Percentiles rank a stretch among this genome's conserved stretches.
Conservation (phyloP, 1,140 invertebrate genomes). For the Megalonaias nervosa region DNA sequence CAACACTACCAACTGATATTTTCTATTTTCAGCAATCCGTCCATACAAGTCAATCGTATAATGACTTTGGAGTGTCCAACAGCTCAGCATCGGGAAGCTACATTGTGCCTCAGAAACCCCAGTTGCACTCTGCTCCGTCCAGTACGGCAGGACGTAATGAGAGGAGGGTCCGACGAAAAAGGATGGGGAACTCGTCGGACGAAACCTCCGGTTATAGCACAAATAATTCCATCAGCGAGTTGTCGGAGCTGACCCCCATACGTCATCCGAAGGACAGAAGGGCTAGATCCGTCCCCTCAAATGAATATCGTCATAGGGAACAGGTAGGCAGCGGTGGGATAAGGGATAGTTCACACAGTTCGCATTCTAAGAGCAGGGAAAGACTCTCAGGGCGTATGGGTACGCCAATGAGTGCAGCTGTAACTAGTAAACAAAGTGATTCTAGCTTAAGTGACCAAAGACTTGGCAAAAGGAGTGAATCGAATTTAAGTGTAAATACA, state of each 20-base stretch:
- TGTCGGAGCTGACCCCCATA: constrained; percentile 20
- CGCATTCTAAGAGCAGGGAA: neutral
- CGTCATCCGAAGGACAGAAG: neutral
- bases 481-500: constrained; percentile 20
- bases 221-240: constrained; percentile 23
- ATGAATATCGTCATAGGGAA: neutral
- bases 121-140: constrained; percentile 2
- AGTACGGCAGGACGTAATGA: constrained; percentile 5
- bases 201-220: constrained; percentile 8
- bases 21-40: constrained; percentile 27
- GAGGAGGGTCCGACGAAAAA: neutral
- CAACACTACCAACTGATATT: neutral
- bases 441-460: neutral
- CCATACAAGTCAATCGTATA: constrained; percentile 20
- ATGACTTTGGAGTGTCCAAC: constrained; percentile 13
- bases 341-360: neutral
- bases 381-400: neutral
- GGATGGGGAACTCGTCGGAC: neutral
- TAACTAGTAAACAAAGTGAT: neutral
- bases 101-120: neutral
- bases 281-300: neutral
- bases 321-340: constrained; percentile 6
- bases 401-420: no score
- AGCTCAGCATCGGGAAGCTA: constrained; percentile 20
- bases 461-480: constrained; percentile 7